Evolutionary conservation across 1,140 invertebrate genomes (phyloP).

Genomic region (Drosophila bocqueti): DNA sequence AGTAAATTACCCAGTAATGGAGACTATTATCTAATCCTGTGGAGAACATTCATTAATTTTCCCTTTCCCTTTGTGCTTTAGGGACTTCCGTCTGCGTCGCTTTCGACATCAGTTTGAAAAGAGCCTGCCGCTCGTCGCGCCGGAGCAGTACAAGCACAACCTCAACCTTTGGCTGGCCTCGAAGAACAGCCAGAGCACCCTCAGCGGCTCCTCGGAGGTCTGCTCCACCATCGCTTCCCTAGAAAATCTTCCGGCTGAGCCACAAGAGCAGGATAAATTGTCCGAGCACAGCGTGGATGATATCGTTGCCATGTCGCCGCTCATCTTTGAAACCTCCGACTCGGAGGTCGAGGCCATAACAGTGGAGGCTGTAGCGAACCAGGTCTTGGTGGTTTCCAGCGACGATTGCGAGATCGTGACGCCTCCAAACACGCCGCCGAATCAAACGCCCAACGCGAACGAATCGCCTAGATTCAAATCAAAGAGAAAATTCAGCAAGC

Average conservation of each 20-base stretch:
- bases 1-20: constrained; percentile 48
- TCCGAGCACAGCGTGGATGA: constrained; percentile 70
- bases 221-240: constrained; percentile 62
- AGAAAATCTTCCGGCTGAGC: constrained; percentile 41
- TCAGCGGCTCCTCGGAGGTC: constrained; percentile 54
- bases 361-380: background rate
- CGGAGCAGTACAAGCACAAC: constrained; percentile 68
- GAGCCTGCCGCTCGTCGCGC: constrained; percentile 63
- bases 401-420: constrained; percentile 68
- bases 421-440: constrained; percentile 21
- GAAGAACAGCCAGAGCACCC: constrained; percentile 64
- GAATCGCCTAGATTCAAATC: constrained; percentile 9
- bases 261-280: constrained; percentile 40
- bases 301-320: constrained; percentile 68
- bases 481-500: background rate
- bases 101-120: constrained; percentile 79
- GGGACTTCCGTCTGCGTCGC: constrained; percentile 74
- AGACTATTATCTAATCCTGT: background rate
- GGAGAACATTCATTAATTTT: background rate
- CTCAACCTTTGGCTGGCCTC: constrained; percentile 59
- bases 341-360: constrained; percentile 50
- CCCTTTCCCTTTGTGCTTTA: constrained; percentile 13
- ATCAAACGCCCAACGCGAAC: background rate
- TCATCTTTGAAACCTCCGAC: constrained; percentile 74
- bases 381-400: constrained; percentile 58